Evolutionary conservation across 1,140 invertebrate species (phyloP).

Genomic region (Planococcus citri): DNA sequence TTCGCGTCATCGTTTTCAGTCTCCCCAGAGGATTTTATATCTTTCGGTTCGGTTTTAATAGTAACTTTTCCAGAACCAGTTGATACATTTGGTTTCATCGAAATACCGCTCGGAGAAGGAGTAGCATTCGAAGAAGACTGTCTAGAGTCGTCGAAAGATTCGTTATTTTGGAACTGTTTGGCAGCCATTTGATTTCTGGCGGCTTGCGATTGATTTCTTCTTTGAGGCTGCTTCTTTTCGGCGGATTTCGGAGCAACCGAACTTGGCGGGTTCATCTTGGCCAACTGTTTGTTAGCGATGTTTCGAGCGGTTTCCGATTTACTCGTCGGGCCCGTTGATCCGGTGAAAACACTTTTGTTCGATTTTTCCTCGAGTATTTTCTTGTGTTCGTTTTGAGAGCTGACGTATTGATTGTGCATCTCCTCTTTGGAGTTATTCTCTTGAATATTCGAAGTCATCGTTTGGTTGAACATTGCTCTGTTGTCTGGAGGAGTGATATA

Average conservation of each 20-base stretch:
- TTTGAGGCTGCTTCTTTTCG: not conserved
- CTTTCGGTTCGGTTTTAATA: not conserved
- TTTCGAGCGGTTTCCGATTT: not conserved
- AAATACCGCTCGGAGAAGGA: too few species aligned
- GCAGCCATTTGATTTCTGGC: not conserved
- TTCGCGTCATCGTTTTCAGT: not conserved
- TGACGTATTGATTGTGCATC: not conserved
- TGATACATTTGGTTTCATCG: not conserved
- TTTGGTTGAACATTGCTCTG: not conserved
- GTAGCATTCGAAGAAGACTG: too few species aligned
- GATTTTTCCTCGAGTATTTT: not conserved
- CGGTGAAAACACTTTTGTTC: not conserved
- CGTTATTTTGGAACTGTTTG: not conserved
- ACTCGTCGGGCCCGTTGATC: not conserved
- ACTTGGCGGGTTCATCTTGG: not conserved
- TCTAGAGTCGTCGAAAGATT: not conserved
- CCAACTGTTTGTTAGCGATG: not conserved
- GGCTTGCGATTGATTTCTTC: not conserved
- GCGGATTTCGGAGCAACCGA: not conserved
- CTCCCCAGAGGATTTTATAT: not conserved
- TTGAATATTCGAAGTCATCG: not conserved
- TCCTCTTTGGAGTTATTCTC: not conserved
- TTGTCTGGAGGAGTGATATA: slow-evolving; percentile 18
- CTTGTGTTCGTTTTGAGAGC: not conserved
- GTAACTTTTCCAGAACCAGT: too few species aligned